Conservation (phyloP, 2,797 vertebrate species). For the Falco peregrinus region DNA sequence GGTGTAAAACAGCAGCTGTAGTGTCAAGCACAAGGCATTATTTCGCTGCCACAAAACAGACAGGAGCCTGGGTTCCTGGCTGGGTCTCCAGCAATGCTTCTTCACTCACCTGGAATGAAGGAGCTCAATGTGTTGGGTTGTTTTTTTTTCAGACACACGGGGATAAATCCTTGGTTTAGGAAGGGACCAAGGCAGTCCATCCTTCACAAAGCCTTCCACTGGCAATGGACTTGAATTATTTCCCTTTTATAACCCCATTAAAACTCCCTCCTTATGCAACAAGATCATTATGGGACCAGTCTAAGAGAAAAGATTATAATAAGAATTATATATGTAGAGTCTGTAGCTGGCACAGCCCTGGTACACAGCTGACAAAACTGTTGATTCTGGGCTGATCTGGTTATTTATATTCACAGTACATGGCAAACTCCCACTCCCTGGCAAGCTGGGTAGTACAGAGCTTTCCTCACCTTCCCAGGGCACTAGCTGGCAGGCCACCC, state of each 20-base stretch:
- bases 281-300: not conserved
- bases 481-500: not conserved
- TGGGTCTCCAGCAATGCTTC: not conserved
- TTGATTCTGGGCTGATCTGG: not conserved
- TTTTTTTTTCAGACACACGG: not conserved
- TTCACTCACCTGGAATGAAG: not conserved
- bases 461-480: not conserved
- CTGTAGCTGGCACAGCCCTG: not conserved
- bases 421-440: not conserved
- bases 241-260: not conserved
- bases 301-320: not conserved
- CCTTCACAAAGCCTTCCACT: not conserved
- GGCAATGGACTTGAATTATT: not conserved
- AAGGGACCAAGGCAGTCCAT: not conserved
- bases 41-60: not conserved
- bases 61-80: not conserved
- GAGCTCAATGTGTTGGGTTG: not conserved
- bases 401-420: not conserved
- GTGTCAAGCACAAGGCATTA: not conserved
- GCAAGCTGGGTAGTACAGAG: not conserved
- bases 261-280: not conserved
- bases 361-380: not conserved
- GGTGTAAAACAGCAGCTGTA: slow-evolving; percentile 40
- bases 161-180: not conserved
- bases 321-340: not conserved